Evolutionary conservation across 2,113 vertebrate genomes (phyloP), one percentile per base, ranked within the genome.

Genomic region (Prionailurus bengalensis): DNA sequence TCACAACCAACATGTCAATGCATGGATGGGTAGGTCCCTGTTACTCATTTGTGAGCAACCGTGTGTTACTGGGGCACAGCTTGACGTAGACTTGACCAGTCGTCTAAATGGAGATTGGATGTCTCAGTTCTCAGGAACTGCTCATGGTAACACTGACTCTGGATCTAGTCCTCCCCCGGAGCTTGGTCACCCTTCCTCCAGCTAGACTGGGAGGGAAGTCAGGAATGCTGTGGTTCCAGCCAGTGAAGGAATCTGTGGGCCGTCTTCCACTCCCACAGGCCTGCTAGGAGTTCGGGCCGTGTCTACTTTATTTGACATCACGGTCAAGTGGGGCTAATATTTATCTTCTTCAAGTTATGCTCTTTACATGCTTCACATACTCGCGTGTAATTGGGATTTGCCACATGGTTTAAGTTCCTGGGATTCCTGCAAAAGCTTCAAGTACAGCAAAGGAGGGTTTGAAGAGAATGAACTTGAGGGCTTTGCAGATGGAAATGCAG

Each of bases 1-100:
- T 61, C 51, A 45, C 33, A 36, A 1, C 7, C n/a, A 1, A 4
- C 4, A 6, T 25, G 31, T 63, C 19, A 0, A 0, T 58, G 4
- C 1, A 1, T 1, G 7, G 73, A 25, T 4, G 0, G 5, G 0
- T 14, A 3, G 31, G 3, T 45, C 81, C 45, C 27, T 1, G 1
- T 19, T 2, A 25, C 45, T 17, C 27, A 1, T 10, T 83, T 80
- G 13, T 42, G 58, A 61, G 61, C 7, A 2, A 9, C 39, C 0
- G 4, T 12, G 0, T 39, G 33, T 11, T 3, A 5, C 5, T 4
- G 1, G 31, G 23, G 36, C 16, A 17, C 19, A 7, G 6, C 42
- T 17, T 83, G 33, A 39, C 31, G 27, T 25, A 5, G 33, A 78
- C 2, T 27, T 11, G 13, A 63, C 5, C 4, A 4, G 0, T 0